phyloP scores from a whole-genome alignment of 2,113 vertebrate genomes.

The Mystacornis crossleyi region DNA sequence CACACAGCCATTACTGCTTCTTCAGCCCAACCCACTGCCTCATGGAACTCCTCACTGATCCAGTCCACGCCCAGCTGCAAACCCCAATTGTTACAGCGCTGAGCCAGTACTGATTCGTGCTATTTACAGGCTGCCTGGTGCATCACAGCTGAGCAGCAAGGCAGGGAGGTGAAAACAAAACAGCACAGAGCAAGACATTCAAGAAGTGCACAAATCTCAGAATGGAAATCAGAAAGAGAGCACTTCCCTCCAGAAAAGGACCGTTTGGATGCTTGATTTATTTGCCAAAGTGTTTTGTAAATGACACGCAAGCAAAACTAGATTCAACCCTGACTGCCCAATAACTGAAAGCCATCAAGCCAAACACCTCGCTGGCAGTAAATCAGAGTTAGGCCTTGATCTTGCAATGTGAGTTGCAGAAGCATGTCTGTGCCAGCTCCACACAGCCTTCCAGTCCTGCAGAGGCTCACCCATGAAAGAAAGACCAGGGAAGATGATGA shows the following conservation, averaged over 20 bases:
- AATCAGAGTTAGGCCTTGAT: neutral
- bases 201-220: neutral
- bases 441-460: neutral
- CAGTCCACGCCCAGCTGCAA: neutral
- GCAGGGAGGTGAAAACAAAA: neutral
- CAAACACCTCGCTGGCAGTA: neutral
- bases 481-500: accelerated
- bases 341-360: neutral
- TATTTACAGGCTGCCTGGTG: neutral
- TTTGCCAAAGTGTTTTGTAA: neutral
- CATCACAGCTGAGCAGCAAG: neutral
- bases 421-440: neutral
- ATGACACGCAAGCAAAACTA: neutral
- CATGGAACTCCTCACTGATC: neutral
- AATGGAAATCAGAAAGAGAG: neutral
- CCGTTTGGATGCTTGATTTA: neutral
- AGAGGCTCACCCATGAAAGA: neutral
- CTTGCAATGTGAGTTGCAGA: neutral
- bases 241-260: neutral
- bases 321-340: neutral
- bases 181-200: neutral
- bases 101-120: neutral
- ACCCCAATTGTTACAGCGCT: neutral
- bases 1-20: neutral
- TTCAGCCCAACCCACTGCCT: neutral